Percentiles rank a stretch among this genome's conserved stretches.
Conservation (phyloP, 2,797 vertebrate genomes). For the Acanthiza pusilla region DNA sequence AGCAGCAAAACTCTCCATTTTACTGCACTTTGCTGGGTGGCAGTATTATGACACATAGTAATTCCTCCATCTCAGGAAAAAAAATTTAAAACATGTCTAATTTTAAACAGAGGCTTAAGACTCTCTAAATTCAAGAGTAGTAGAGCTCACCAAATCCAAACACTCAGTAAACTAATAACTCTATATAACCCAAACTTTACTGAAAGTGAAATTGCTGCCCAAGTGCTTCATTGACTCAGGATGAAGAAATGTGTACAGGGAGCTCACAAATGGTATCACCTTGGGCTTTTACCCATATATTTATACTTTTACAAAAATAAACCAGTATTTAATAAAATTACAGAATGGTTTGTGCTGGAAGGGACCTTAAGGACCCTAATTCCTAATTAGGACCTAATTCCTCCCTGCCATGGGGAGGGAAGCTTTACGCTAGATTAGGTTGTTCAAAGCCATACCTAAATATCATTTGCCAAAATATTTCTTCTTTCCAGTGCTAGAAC, state of each 20-base stretch:
- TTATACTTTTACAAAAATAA: neutral
- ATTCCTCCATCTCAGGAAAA: neutral
- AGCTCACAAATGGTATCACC: neutral
- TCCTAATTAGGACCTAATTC: neutral
- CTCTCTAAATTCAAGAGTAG: neutral
- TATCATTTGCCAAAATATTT: neutral
- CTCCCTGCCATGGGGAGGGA: rapidly evolving
- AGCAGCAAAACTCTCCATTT: neutral
- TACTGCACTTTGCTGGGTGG: neutral
- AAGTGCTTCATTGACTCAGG: neutral
- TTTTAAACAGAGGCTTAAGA: neutral
- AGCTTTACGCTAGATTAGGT: neutral
- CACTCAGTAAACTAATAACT: neutral
- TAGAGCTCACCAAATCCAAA: neutral
- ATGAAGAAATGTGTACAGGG: neutral
- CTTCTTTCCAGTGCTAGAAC: neutral
- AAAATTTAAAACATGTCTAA: neutral
- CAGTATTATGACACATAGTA: neutral
- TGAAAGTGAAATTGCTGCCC: neutral
- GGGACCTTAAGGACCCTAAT: neutral
- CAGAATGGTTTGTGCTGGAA: neutral
- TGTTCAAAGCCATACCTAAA: neutral
- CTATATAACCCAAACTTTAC: neutral
- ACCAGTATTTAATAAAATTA: neutral
- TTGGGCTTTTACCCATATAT: neutral